Percentiles rank a stretch among this genome's conserved stretches.
Evolutionary conservation across 2,113 vertebrate genomes (phyloP).

Genomic region (Anguilla japonica): DNA sequence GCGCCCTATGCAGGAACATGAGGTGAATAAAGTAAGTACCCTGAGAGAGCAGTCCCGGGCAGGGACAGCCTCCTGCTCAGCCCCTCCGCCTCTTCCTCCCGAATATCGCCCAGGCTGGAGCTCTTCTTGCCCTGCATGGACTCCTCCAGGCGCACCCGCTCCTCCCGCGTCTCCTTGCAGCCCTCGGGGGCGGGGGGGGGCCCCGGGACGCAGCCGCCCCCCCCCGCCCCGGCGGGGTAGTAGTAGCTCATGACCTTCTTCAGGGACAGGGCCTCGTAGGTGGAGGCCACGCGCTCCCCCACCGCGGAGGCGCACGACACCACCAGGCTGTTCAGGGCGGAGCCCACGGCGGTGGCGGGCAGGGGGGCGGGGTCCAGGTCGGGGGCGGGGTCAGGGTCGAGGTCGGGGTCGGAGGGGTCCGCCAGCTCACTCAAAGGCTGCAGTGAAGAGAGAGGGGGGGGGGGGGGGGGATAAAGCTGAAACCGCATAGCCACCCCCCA

Average conservation of each 20-base stretch:
- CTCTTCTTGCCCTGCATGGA: constrained; percentile 94
- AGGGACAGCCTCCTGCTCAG: constrained; percentile 89
- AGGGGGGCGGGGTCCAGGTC: constrained; percentile 29
- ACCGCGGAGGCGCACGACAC: constrained; percentile 92
- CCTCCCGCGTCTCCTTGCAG: constrained; percentile 68
- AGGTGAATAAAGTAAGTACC: constrained; percentile 79
- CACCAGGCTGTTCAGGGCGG: constrained; percentile 88
- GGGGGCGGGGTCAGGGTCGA: constrained; percentile 10
- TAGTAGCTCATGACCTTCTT: constrained; percentile 96
- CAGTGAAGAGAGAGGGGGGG: background rate
- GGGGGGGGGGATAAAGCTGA: background rate
- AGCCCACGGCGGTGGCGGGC: constrained; percentile 68
- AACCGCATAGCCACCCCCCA: background rate
- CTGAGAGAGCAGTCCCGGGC: constrained; percentile 94
- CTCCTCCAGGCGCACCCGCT: constrained; percentile 81
- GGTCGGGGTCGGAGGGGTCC: constrained; percentile 39
- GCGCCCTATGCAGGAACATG: constrained; percentile 60
- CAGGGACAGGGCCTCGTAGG: constrained; percentile 89
- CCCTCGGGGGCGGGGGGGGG: constrained; percentile 52
- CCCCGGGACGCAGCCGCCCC: constrained; percentile 9
- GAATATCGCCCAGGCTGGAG: constrained; percentile 93
- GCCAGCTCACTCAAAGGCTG: constrained; percentile 67
- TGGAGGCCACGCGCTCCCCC: constrained; percentile 89
- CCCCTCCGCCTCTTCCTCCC: constrained; percentile 87
- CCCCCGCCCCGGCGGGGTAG: constrained; percentile 43